A percentile compares a stretch with the other conserved stretches of the same genome.
Conservation (phyloP, 2,888 invertebrate species). For the Copidosoma aretas region DNA sequence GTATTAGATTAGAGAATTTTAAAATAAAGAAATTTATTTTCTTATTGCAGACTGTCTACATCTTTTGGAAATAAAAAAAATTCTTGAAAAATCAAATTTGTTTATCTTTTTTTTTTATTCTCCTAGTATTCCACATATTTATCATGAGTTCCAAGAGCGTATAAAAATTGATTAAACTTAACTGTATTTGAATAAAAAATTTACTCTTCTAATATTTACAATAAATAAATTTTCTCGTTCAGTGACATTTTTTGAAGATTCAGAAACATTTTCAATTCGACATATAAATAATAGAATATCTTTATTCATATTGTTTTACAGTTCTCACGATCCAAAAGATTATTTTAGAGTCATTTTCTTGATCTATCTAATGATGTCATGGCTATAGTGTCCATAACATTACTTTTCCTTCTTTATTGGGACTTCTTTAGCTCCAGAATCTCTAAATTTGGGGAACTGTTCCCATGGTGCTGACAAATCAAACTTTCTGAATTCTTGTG, state of each 20-base stretch:
- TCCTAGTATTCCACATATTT: background rate
- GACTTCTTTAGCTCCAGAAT: slow-evolving; percentile 64
- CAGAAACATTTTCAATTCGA: background rate
- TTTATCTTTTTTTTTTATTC: background rate
- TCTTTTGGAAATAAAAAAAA: slow-evolving; percentile 42
- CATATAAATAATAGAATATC: background rate
- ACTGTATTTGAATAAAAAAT: slow-evolving; percentile 7
- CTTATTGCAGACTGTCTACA: slow-evolving; percentile 47
- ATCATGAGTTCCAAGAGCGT: background rate
- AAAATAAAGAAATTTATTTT: slow-evolving; percentile 19
- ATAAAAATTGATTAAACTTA: slow-evolving; percentile 9
- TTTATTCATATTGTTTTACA: background rate
- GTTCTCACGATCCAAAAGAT: background rate
- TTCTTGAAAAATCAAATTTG: background rate
- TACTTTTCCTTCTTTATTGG: background rate
- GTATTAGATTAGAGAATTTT: background rate
- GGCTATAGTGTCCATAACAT: background rate
- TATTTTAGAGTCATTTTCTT: background rate
- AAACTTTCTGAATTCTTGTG: slow-evolving; percentile 98
- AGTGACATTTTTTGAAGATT: background rate
- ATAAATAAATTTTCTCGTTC: slow-evolving; percentile 14
- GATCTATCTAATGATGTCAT: slow-evolving; percentile 1
- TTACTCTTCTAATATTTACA: slow-evolving; percentile 23
- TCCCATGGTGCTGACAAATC: slow-evolving; percentile 98
- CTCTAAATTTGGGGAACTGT: slow-evolving; percentile 90